Evolutionary conservation across 1,140 invertebrate species (phyloP).

Genomic region (Varroa destructor): DNA sequence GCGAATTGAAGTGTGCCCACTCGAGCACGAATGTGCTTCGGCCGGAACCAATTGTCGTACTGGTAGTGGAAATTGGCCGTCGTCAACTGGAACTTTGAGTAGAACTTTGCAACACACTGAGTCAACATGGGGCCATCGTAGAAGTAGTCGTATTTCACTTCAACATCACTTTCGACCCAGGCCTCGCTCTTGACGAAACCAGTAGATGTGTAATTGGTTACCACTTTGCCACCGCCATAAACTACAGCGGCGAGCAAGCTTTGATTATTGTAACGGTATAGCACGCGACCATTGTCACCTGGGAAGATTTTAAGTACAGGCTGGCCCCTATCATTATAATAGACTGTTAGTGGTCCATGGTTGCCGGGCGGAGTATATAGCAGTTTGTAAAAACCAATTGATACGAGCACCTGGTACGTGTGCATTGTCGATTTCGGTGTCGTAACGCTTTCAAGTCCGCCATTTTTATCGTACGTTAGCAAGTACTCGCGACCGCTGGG

Average conservation of each 20-base stretch:
- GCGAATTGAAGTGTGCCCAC: slow-evolving; percentile 40
- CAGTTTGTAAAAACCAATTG: slow-evolving; percentile 79
- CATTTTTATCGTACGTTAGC: slow-evolving; percentile 76
- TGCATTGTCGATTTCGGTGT: slow-evolving; percentile 85
- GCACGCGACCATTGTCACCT: slow-evolving; percentile 71
- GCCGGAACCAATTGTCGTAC: slow-evolving; percentile 69
- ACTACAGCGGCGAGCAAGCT: slow-evolving; percentile 67
- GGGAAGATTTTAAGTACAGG: slow-evolving; percentile 75
- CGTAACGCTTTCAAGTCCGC: slow-evolving; percentile 72
- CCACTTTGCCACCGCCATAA: slow-evolving; percentile 51
- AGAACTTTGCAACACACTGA: slow-evolving; percentile 70
- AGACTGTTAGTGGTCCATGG: slow-evolving; percentile 49
- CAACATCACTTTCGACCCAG: slow-evolving; percentile 50
- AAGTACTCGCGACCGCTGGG: slow-evolving; percentile 80
- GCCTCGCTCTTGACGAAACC: slow-evolving; percentile 33
- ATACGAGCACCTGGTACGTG: slow-evolving; percentile 75
- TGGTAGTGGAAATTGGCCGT: slow-evolving; percentile 76
- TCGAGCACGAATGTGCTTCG: slow-evolving; percentile 32
- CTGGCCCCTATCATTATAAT: slow-evolving; percentile 77
- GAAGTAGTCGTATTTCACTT: slow-evolving; percentile 70
- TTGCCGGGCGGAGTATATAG: slow-evolving; percentile 79
- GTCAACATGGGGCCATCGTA: slow-evolving; percentile 77
- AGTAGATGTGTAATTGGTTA: slow-evolving; percentile 32
- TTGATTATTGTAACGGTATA: slow-evolving; percentile 69
- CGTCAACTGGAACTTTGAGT: slow-evolving; percentile 62